Evolutionary conservation across 92 coral and sea anemone species (phyloP), one percentile per base, ranked within the genome.

Genomic region (Virgularia gustaviana): DNA sequence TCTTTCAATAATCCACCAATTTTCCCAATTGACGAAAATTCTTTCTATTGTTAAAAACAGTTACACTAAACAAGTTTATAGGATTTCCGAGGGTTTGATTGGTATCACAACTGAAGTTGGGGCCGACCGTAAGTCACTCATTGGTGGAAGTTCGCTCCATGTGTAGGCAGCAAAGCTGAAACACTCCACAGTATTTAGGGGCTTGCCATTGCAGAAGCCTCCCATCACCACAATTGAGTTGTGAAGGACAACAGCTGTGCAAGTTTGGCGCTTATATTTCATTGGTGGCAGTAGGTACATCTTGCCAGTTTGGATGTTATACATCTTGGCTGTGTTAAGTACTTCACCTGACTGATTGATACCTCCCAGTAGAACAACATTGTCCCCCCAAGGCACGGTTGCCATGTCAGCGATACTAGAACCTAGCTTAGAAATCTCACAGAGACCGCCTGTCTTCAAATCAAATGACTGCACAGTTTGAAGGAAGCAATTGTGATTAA

Each of bases 231-330:
- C 63, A 59, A 92, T 67, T 29, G 67, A 72, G 0, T 80, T 84
- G 51, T 80, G 75, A 77, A 80, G 70, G 15, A 77, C 68, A n/a
- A 84, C 86, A 2, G 92, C 96, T 0, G 96, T 72, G 60, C 98
- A 86, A 12, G 88, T 94, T 33, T 83, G 81, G 1, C 98, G 89
- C 68, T 73, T 89, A 42, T 81, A 63, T 44, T 84, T 83, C 98
- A 92, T 92, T 0, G 86, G 79, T 1, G 96, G 87, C 5, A 89
- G 57, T 30, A 19, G 43, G 6, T 76, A 42, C 89, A 92, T 86
- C 75, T 84, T 76, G 30, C 88, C 89, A 56, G 80, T 76, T 11
- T 76, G 75, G 13, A 84, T 87, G 68, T 84, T 87, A 68, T 65
- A 65, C 73, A 36, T 65, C 13, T 42, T 23, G 18, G 45, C 73